Conservation (phyloP, 1,140 invertebrate genomes). For the Anoplophora glabripennis region DNA sequence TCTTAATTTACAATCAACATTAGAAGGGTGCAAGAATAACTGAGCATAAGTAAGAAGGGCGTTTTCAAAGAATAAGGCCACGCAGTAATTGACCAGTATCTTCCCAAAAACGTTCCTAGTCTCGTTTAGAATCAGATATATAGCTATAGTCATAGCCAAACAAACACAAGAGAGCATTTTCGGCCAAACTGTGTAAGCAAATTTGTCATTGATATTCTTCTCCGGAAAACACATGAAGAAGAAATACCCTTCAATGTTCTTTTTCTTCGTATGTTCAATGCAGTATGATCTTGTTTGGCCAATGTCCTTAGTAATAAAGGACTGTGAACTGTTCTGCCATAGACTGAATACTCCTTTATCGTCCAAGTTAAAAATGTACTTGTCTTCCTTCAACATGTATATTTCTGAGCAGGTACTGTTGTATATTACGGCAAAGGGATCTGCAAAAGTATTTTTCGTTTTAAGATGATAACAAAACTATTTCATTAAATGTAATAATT, state of each 20-base stretch:
- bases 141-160: conserved; percentile 41
- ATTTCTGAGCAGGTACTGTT: conserved; percentile 14
- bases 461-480: no score
- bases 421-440: conserved; percentile 20
- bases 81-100: conserved; percentile 46
- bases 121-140: conserved; percentile 44
- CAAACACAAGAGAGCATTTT: conserved; percentile 45
- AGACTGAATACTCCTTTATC: conserved; percentile 17
- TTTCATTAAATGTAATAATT: no score
- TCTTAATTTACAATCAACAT: conserved; percentile 23
- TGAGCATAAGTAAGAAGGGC: conserved; percentile 26
- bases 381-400: conserved; percentile 8
- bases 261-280: conserved; percentile 26
- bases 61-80: conserved; percentile 39
- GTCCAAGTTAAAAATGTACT: conserved; percentile 15
- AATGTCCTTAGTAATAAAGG: neutral
- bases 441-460: conserved; percentile 18
- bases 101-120: conserved; percentile 45
- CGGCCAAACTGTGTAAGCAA: conserved; percentile 29
- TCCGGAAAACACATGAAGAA: conserved; percentile 23
- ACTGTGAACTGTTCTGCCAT: conserved; percentile 4
- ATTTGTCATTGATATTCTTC: conserved; percentile 14
- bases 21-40: neutral
- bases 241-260: conserved; percentile 14
- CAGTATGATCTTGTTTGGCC: conserved; percentile 26